phyloP scores from a whole-genome alignment of 64 coral and sea anemone species.

The Stylophora pistillata region DNA sequence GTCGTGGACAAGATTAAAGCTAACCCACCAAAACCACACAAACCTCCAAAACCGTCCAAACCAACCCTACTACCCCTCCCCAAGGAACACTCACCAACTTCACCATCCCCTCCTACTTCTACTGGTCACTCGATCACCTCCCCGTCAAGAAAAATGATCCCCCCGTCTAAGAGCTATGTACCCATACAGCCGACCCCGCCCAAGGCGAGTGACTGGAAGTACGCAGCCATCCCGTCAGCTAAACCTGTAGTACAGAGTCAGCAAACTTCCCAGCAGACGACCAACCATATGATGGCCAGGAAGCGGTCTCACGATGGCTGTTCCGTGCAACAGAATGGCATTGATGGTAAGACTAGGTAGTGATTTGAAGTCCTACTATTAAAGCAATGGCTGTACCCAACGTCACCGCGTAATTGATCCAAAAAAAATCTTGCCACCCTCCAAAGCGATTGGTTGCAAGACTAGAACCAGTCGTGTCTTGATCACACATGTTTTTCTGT shows the following conservation, averaged over 20 bases:
- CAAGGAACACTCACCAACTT: conserved; percentile 23
- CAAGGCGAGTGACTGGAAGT: conserved; percentile 88
- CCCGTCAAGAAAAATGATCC: conserved; percentile 94
- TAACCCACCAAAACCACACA: conserved; percentile 73
- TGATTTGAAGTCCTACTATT: background rate
- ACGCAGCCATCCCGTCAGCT: conserved; percentile 83
- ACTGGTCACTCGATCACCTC: conserved; percentile 75
- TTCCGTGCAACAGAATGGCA: conserved; percentile 86
- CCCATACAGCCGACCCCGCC: conserved; percentile 69
- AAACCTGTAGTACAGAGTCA: conserved; percentile 73
- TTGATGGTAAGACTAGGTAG: conserved; percentile 81
- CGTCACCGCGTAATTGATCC: too few relatives aligned
- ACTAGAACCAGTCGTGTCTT: too few relatives aligned
- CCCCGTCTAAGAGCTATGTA: conserved; percentile 77
- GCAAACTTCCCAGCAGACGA: conserved; percentile 35
- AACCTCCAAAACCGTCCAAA: conserved; percentile 71
- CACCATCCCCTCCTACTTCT: conserved; percentile 64
- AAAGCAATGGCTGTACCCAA: too few relatives aligned
- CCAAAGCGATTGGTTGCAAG: background rate
- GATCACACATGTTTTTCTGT: too few relatives aligned
- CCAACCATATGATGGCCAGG: conserved; percentile 88
- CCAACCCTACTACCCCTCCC: conserved; percentile 56
- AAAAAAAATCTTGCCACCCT: too few relatives aligned
- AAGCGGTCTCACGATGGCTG: conserved; percentile 80
- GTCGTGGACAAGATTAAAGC: conserved; percentile 84